Conservation (phyloP, 2,888 invertebrate species). For the Ennomos fuscantarius region DNA sequence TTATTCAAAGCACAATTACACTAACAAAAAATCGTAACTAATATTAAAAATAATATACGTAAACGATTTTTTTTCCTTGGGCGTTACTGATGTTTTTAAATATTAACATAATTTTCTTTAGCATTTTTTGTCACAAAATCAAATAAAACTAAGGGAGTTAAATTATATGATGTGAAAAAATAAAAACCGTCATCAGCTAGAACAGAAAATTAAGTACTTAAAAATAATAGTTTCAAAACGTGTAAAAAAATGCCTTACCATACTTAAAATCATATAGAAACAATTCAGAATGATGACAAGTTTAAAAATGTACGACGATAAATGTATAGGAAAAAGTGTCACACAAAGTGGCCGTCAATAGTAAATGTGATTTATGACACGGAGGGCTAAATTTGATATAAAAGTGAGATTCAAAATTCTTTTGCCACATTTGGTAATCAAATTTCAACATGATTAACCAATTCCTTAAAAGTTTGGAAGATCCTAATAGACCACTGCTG, state of each 20-base stretch:
- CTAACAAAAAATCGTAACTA: too few relatives aligned
- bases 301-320: slow-evolving; percentile 26
- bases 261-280: background rate
- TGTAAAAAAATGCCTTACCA: too few relatives aligned
- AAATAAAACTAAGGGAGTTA: too few relatives aligned
- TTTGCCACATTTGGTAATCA: slow-evolving; percentile 23
- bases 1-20: too few relatives aligned
- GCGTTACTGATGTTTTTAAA: too few relatives aligned
- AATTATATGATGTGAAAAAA: background rate
- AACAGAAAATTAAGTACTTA: slow-evolving; percentile 6
- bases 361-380: slow-evolving; percentile 9
- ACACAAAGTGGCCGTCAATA: background rate
- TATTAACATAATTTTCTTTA: too few relatives aligned
- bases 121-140: too few relatives aligned
- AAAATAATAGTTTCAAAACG: background rate
- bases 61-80: too few relatives aligned
- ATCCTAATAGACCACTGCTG: slow-evolving; percentile 58
- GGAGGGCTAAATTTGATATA: slow-evolving; percentile 37
- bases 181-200: slow-evolving; percentile 14
- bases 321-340: slow-evolving; percentile 17
- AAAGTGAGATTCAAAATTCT: slow-evolving; percentile 34
- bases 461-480: slow-evolving; percentile 55
- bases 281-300: slow-evolving; percentile 7
- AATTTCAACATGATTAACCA: slow-evolving; percentile 27
- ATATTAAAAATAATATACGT: too few relatives aligned